Conservation (phyloP, 2,113 vertebrate species). For the Passer montanus region DNA sequence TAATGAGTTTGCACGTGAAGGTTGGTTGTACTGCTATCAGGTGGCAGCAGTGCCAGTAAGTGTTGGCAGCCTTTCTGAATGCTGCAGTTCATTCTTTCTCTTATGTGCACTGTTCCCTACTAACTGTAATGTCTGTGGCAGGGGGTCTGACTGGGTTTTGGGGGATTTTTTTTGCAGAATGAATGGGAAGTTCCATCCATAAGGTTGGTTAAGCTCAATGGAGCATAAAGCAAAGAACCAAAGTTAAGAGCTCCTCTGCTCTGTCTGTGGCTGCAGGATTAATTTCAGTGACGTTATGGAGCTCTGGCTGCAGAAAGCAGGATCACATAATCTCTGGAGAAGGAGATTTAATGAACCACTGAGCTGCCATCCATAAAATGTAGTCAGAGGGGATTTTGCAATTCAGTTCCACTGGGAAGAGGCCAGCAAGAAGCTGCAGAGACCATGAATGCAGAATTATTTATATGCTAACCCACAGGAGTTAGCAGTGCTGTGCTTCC, state of each 20-base stretch:
- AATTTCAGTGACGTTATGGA: background rate
- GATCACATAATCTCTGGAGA: background rate
- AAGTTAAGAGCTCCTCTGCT: background rate
- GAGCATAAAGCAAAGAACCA: background rate
- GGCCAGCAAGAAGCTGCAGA: background rate
- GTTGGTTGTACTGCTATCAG: accelerated
- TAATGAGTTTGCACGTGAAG: background rate
- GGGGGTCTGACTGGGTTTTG: background rate
- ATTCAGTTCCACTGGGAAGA: background rate
- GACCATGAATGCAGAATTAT: background rate
- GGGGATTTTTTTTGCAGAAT: accelerated
- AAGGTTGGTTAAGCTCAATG: background rate
- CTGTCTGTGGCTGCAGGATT: background rate
- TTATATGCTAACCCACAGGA: background rate
- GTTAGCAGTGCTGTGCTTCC: background rate
- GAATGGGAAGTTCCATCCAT: background rate
- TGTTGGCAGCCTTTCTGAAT: background rate
- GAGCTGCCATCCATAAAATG: background rate
- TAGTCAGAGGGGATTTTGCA: background rate
- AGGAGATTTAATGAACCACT: background rate
- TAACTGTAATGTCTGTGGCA: background rate
- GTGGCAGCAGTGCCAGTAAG: no score
- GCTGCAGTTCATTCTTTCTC: background rate
- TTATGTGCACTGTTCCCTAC: background rate
- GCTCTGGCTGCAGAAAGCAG: background rate